phyloP scores from a whole-genome alignment of 1,140 invertebrate species.

The Sycophila sp. region DNA sequence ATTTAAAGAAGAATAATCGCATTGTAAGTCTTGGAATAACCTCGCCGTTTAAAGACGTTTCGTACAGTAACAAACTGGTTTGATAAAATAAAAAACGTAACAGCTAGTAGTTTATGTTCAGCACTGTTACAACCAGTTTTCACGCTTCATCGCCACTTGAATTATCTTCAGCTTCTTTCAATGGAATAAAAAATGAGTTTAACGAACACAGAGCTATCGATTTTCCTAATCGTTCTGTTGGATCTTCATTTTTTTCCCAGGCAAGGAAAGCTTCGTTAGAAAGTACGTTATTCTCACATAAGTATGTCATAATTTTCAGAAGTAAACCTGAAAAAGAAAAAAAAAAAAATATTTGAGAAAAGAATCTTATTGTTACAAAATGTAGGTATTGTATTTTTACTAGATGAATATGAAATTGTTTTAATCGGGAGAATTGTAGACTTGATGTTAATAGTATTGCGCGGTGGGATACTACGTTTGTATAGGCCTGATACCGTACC shows the following conservation, averaged over 20 bases:
- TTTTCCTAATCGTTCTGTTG: slow-evolving; percentile 69
- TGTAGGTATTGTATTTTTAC: too few relatives aligned
- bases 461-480: too few relatives aligned
- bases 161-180: slow-evolving; percentile 68
- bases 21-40: slow-evolving; percentile 36
- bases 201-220: slow-evolving; percentile 69
- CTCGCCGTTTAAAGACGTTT: slow-evolving; percentile 24
- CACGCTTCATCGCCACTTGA: slow-evolving; percentile 58
- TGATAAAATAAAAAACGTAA: slow-evolving; percentile 21
- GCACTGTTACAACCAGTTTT: slow-evolving; percentile 31
- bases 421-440: too few relatives aligned
- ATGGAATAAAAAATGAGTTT: slow-evolving; percentile 70
- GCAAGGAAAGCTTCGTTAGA: slow-evolving; percentile 71
- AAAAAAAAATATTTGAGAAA: neutral
- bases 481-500: too few relatives aligned
- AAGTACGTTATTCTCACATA: slow-evolving; percentile 72
- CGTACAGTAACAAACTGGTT: slow-evolving; percentile 26
- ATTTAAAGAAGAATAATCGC: slow-evolving; percentile 15
- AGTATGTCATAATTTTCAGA: slow-evolving; percentile 65
- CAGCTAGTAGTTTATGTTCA: too few relatives aligned
- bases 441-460: too few relatives aligned
- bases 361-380: too few relatives aligned
- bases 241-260: slow-evolving; percentile 68
- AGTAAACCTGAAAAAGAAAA: slow-evolving; percentile 60
- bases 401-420: too few relatives aligned